Conservation (phyloP, 2,113 vertebrate genomes). For the Calyptomena viridis region DNA sequence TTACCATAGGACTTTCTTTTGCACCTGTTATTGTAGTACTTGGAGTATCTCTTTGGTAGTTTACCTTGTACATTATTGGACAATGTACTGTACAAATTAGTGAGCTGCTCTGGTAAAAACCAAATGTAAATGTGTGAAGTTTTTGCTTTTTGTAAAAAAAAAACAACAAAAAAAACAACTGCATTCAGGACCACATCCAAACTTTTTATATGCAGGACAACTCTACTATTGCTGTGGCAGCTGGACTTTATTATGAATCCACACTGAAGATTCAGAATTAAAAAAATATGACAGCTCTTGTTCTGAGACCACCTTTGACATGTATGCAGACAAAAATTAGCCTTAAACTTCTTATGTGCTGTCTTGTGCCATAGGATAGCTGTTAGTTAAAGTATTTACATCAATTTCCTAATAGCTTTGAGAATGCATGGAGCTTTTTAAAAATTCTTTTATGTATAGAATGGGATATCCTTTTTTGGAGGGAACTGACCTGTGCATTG, state of each 20-base stretch:
- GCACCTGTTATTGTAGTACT: neutral
- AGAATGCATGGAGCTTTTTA: neutral
- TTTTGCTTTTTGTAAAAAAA: constrained; percentile 16
- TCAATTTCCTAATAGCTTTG: neutral
- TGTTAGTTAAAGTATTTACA: constrained; percentile 4
- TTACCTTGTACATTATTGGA: constrained; percentile 6
- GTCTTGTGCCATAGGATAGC: constrained; percentile 7
- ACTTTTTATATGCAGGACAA: neutral
- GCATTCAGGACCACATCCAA: neutral
- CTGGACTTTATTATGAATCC: constrained; percentile 23
- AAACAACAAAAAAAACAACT: neutral
- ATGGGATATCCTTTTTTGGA: neutral
- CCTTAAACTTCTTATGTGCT: constrained; percentile 48
- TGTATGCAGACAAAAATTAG: constrained; percentile 4
- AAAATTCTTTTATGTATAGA: neutral
- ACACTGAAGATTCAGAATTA: neutral
- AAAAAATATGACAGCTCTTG: neutral
- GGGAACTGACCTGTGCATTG: neutral
- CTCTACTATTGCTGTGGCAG: constrained; percentile 6
- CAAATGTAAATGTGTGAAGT: neutral
- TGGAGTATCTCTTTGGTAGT: neutral
- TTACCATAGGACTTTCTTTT: neutral
- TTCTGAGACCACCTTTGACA: constrained; percentile 1
- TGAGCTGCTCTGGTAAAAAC: constrained; percentile 36
- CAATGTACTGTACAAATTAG: constrained; percentile 38